Evolutionary conservation across 2,888 invertebrate species (phyloP), one percentile per base, ranked within the genome.

Genomic region (Zele albiditarsus): DNA sequence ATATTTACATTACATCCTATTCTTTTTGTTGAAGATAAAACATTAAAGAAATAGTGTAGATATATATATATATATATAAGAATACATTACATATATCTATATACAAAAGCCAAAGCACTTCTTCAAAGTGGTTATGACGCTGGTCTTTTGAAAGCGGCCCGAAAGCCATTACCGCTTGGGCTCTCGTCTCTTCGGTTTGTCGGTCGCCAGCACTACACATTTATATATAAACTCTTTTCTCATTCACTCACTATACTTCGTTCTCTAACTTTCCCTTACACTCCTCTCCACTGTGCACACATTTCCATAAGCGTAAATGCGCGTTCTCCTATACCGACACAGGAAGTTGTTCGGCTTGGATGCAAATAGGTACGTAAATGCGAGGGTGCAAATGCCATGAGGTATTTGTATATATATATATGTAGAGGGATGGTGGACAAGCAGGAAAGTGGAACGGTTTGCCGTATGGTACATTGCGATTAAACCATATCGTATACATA

Each of bases 331-430:
- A 16, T 65, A 57, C 69, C 58, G 60, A 28, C 31, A 53, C 8
- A 20, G 53, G 63, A 65, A 71, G 78, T 79, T 81, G 79, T 80
- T 79, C 76, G 66, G 69, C 68, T 74, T 72, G 76, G 78, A 83
- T 82, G 81, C 82, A 82, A 83, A 82, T 82, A 67, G 78, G 71
- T 76, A 76, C 74, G 78, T 78, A 75, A 77, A 83, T 82, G 81
- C 78, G 79, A 80, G 81, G 79, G 79, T 65, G 75, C 71, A 65
- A 79, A 75, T 72, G 75, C 75, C 60, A 53, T 57, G 57, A 63
- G 53, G 68, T 71, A 78, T 74, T 65, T 65, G 27, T 28, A 60
- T 16, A 28, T 25, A 28, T 65, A 60, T 28, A 60, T 16, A 28
- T 25, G 60, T 27, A 0, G 27, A 60, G 60, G 28, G 27, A 60